Base-by-base conservation (phyloP, 1,140 invertebrate species). In the Vanessa tameamea region DNA sequence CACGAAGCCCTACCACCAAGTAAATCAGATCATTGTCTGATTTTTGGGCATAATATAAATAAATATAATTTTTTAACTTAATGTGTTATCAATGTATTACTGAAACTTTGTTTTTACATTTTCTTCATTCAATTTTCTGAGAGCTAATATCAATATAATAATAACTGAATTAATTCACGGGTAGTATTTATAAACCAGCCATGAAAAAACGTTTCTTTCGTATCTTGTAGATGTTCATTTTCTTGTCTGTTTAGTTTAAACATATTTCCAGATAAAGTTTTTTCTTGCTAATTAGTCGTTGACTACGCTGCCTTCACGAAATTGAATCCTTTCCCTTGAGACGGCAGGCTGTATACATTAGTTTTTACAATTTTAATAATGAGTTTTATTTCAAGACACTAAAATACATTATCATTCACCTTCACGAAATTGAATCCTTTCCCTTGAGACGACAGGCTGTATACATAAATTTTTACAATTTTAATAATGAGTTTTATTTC, bases 361-460 rank as follows among this genome's bases (percentile, higher is more conserved):
- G n/a, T 43, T 16, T 57, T 16, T 31, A 31, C 26, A 4, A 7
- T 23, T 12, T 13, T 37, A 37, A 16, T 13, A 16, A 71, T 11
- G 16, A 16, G 47, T 5, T 55, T 26, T 71, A 61, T 37, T 5
- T 20, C 57, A 31, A 31, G 14, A 5, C n/a, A n/a, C n/a, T n/a
- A n/a, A n/a, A n/a, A n/a, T n/a, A n/a, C n/a, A n/a, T n/a, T n/a
- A n/a, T n/a, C n/a, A n/a, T n/a, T n/a, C n/a, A n/a, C 70, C 55
- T 76, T 77, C 64, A 70, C 72, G 59, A 77, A 77, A 74, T 73
- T 71, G 69, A 77, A 73, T 77, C 72, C 72, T 74, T 67, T 67
- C 68, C 65, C 76, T n/a, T 47, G 69, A 61, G 71, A 67, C 59
- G 37, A 50, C 69, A 70, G 15, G 11, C 23, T 67, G 71, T 71